Evolutionary conservation across 1,140 invertebrate species (phyloP), one percentile per base, ranked within the genome.

Genomic region (Oncopeltus fasciatus): DNA sequence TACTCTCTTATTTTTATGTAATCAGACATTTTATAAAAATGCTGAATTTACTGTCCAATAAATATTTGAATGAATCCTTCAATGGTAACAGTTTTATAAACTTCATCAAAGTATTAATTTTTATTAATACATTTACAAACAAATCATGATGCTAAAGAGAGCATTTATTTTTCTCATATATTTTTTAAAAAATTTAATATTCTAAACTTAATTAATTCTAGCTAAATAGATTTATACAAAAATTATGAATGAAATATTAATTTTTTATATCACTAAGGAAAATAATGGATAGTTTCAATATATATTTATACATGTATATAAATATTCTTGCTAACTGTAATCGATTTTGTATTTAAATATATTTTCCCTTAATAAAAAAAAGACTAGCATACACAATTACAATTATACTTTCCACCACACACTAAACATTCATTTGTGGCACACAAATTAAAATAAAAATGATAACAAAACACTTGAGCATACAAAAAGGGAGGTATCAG

Each of bases 391-490:
- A 53, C 49, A 53, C 49, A 53, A 24, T 53, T 53, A 53, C 24
- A 53, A 53, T 53, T 53, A 53, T 20, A 53, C 49, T 53, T 53
- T 53, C 49, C 49, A 53, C 26, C 49, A 53, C 49, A 53, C 49
- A 53, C 49, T 53, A 53, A 53, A 53, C 49, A 53, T 53, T 53
- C 49, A 53, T 53, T 53, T 53, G 49, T 53, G 49, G 49, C 49
- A 53, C 49, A 53, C 49, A 24, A 46, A 46, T 46, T 20, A 46
- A 46, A 46, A n/a, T n/a, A n/a, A 38, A 38, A 38, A 38, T 38
- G 24, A 24, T 24, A 53, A 53, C 21, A 18, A 14, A 24, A 53
- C 18, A 53, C 20, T 53, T 53, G 49, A 53, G 49, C 49, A 53
- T 53, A 53, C 49, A 53, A 53, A 49, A 49, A 53, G 24, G 49